These are phyloP conservation scores for Eonycteris spelaea DNA, from an alignment of 2,113 vertebrate species.

Conservation along the genomic window DNA sequence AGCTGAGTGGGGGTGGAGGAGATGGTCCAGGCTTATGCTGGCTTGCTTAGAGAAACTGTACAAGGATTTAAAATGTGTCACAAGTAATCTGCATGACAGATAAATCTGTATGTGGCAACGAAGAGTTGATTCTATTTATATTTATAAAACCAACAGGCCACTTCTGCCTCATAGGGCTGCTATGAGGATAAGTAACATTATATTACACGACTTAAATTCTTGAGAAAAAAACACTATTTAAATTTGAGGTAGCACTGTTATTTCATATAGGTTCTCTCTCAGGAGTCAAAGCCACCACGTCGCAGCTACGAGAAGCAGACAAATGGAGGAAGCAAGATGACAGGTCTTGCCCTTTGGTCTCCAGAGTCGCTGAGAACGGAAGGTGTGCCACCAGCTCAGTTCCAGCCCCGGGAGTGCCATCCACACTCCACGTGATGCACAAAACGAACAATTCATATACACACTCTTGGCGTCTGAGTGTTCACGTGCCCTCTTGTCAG, in stretches of 20 bases:
- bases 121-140: neutral
- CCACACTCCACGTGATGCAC: neutral
- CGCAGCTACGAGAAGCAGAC: neutral
- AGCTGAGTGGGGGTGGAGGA: neutral
- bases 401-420: neutral
- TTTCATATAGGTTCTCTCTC: neutral
- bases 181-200: neutral
- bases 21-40: neutral
- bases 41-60: slow-evolving; percentile 25
- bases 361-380: neutral
- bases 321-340: neutral
- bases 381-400: neutral
- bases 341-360: neutral
- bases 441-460: neutral
- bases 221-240: neutral
- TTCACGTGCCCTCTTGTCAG: neutral
- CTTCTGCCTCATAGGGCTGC: neutral
- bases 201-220: neutral
- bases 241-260: neutral
- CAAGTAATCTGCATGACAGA: slow-evolving; percentile 24
- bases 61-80: slow-evolving; percentile 63
- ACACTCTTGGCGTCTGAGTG: neutral
- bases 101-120: neutral
- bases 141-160: slow-evolving; percentile 23
- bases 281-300: neutral